Evolutionary conservation across 2,797 vertebrate genomes (phyloP).

Genomic region (Coendou prehensilis): DNA sequence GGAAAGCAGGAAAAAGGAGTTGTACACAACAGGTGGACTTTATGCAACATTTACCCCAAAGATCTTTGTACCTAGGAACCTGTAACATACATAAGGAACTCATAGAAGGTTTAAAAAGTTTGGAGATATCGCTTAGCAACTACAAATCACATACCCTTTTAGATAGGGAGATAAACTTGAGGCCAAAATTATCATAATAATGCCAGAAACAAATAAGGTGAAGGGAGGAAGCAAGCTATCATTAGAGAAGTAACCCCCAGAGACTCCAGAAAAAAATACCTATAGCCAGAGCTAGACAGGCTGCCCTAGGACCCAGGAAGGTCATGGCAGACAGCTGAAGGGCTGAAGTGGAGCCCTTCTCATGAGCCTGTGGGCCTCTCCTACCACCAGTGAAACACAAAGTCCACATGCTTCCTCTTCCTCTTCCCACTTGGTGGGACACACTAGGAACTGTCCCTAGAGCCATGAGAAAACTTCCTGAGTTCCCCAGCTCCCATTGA

Average conservation of each 20-base stretch:
- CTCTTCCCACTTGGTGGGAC: background rate
- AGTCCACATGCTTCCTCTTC: no score
- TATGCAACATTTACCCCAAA: no score
- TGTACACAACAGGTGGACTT: background rate
- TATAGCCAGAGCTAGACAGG: background rate
- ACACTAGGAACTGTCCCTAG: background rate
- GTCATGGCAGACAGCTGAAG: background rate
- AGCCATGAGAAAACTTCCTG: background rate
- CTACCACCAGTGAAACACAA: background rate
- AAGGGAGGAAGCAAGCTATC: background rate
- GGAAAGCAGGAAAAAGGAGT: no score
- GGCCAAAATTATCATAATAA: background rate
- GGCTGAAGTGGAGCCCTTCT: background rate
- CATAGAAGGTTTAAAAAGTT: no score
- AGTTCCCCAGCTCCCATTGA: background rate
- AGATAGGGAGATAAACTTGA: background rate
- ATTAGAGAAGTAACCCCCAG: background rate
- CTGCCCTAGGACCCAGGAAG: background rate
- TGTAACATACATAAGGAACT: no score
- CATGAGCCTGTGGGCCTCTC: background rate
- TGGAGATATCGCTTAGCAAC: background rate
- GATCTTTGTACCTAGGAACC: no score
- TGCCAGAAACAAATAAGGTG: background rate
- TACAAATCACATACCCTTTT: no score
- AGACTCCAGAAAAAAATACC: background rate